Evolutionary conservation across 2,888 invertebrate species (phyloP).

Genomic region (Eupithecia pulchellata): DNA sequence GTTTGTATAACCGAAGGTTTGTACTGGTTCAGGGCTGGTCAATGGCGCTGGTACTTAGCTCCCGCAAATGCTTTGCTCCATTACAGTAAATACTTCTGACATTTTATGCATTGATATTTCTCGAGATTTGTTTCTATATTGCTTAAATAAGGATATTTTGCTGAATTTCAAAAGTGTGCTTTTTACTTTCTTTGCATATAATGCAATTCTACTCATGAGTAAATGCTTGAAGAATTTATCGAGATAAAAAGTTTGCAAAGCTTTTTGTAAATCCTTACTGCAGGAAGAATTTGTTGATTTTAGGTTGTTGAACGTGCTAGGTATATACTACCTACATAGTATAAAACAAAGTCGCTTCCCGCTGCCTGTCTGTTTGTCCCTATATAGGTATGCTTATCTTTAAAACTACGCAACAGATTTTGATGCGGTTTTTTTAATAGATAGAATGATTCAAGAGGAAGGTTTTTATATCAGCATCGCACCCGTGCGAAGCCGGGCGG

Average conservation of each 20-base stretch:
- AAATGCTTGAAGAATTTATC: background rate
- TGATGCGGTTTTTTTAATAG: too few relatives aligned
- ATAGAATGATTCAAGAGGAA: too few relatives aligned
- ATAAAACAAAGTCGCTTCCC: too few relatives aligned
- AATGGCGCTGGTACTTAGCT: slow-evolving; percentile 11
- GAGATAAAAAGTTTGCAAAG: background rate
- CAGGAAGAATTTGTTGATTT: background rate
- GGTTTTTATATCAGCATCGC: too few relatives aligned
- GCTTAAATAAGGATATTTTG: background rate
- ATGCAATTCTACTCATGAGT: background rate
- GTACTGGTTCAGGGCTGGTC: slow-evolving; percentile 19
- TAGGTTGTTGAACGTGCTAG: too few relatives aligned
- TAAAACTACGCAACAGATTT: too few relatives aligned
- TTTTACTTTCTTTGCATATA: background rate
- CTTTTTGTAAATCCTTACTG: background rate
- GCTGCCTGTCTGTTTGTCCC: too few relatives aligned
- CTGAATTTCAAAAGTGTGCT: background rate
- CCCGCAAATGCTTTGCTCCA: background rate
- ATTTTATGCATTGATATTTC: background rate
- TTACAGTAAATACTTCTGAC: slow-evolving; percentile 2
- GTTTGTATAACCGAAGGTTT: slow-evolving; percentile 39
- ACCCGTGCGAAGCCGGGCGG: too few relatives aligned
- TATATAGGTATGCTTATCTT: too few relatives aligned
- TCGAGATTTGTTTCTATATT: background rate
- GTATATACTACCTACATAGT: too few relatives aligned